Evolutionary conservation across 2,888 invertebrate species (phyloP), one percentile per base, ranked within the genome.

Genomic region (Microctonus aethiopoides): DNA sequence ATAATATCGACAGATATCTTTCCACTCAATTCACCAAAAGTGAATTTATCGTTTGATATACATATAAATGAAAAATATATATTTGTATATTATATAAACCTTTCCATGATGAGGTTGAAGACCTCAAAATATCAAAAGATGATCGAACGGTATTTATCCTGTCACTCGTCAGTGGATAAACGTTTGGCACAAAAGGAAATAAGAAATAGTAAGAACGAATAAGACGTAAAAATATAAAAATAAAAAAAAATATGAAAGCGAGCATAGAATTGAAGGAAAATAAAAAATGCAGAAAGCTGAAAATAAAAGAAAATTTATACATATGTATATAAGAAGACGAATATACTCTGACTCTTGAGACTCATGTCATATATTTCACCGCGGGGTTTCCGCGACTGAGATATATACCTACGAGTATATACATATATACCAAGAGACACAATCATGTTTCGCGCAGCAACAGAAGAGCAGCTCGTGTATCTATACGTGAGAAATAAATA

Each of bases 71-170:
- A 46, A 70, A 74, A 71, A 72, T 68, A 59, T 59, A 59, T 59
- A 16, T 46, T n/a, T n/a, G n/a, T n/a, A 29, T 29, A 5, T 29
- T 29, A 5, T 29, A 5, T 29, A 5, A 5, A 5, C 7, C 7
- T 29, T 29, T 29, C 16, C 16, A n/a, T 46, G 16, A 16, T 46
- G 7, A 16, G 46, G 3, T 46, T 7, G 46, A 56, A 59, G 64
- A 51, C 52, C 63, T 64, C 51, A 69, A 69, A 69, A 69, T 59
- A 52, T 59, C 51, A 11, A 16, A 16, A 51, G 63, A 75, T 75
- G 74, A 75, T 75, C 72, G 75, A 74, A 68, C 70, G 74, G 68
- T 72, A 64, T 71, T 72, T 74, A 62, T 67, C 70, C 68, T 70
- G 75, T 72, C 72, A 71, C 68, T 70, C 66, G 71, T 70, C 62